phyloP scores from a whole-genome alignment of 2,113 vertebrate genomes.

The Pygoscelis antarcticus region DNA sequence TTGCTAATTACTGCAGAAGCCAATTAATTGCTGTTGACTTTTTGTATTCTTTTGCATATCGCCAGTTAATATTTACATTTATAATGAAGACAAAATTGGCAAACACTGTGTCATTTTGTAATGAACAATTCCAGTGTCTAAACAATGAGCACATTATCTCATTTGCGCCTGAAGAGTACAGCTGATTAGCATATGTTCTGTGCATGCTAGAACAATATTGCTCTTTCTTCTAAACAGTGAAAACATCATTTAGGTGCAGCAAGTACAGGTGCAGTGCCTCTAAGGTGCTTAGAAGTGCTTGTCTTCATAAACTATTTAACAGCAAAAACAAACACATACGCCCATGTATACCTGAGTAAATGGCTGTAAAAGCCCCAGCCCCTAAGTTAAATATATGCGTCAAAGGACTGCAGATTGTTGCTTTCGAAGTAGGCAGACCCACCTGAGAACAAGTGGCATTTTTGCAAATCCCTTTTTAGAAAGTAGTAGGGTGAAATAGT shows the following conservation, averaged over 20 bases:
- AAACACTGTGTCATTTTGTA: constrained; percentile 91
- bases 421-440: not conserved
- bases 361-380: not conserved
- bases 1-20: constrained; percentile 90
- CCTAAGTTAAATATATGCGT: not conserved
- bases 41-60: constrained; percentile 90
- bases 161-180: constrained; percentile 83
- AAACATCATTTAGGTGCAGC: constrained; percentile 68
- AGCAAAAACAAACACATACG: not conserved
- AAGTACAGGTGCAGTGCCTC: constrained; percentile 70
- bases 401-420: not conserved
- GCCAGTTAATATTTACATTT: constrained; percentile 91
- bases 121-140: constrained; percentile 90
- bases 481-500: not conserved
- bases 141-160: constrained; percentile 89
- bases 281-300: constrained; percentile 62
- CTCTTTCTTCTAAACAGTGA: constrained; percentile 79
- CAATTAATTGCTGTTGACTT: constrained; percentile 93
- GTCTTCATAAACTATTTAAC: constrained; percentile 45
- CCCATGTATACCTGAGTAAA: not conserved
- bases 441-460: not conserved
- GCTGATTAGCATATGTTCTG: constrained; percentile 88
- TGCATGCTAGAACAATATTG: constrained; percentile 73
- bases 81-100: constrained; percentile 93
- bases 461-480: not conserved